Conservation (phyloP, 2,113 vertebrate genomes). For the Holacanthus passer region DNA sequence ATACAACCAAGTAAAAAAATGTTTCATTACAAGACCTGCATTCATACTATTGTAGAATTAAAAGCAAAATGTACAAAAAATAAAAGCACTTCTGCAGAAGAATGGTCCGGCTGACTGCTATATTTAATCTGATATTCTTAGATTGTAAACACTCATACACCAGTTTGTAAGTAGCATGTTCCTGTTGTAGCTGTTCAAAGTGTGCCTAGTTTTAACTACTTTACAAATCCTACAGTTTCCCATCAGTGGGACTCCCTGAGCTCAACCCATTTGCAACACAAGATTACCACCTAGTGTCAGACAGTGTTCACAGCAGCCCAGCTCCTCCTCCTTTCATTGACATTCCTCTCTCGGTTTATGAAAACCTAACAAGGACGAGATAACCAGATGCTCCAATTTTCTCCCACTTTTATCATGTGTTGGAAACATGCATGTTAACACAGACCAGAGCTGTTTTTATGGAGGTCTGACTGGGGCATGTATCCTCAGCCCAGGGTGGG, state of each 20-base stretch:
- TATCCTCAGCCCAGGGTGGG: slow-evolving; percentile 53
- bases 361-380: slow-evolving; percentile 42
- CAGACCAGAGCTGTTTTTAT: slow-evolving; percentile 61
- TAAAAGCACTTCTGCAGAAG: neutral
- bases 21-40: neutral
- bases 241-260: neutral
- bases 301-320: slow-evolving; percentile 19
- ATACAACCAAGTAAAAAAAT: neutral
- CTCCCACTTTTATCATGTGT: slow-evolving; percentile 38
- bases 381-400: slow-evolving; percentile 53
- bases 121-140: no score
- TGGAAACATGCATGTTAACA: slow-evolving; percentile 39
- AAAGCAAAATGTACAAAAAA: neutral
- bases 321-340: slow-evolving; percentile 1
- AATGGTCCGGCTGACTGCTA: no score
- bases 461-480: slow-evolving; percentile 54
- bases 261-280: slow-evolving; percentile 45
- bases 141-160: no score
- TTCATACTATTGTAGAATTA: neutral
- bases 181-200: neutral
- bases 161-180: neutral
- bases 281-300: slow-evolving; percentile 76
- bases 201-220: no score
- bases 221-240: neutral
- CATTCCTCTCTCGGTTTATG: slow-evolving; percentile 36